A percentile compares a stretch with the other conserved stretches of the same genome.
Evolutionary conservation across 2,888 invertebrate genomes (phyloP).

Genomic region (Napeogenes sylphis): DNA sequence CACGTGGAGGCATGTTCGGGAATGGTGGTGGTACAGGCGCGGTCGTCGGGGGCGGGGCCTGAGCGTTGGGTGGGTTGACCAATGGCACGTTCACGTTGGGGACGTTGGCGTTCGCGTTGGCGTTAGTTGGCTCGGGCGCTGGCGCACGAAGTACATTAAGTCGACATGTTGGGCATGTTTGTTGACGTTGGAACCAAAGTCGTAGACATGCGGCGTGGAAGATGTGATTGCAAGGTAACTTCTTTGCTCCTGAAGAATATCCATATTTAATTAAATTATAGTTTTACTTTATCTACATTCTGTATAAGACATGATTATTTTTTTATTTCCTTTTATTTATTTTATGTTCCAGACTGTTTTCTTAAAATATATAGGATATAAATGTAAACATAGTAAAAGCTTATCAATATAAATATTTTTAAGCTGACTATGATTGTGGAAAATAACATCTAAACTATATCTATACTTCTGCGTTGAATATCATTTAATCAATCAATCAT

Average conservation of each 20-base stretch:
- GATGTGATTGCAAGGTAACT: conserved; percentile 98
- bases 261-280: too few species aligned
- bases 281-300: too few species aligned
- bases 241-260: conserved; percentile 85
- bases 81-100: conserved; percentile 34
- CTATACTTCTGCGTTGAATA: too few species aligned
- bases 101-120: conserved; percentile 36
- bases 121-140: conserved; percentile 47
- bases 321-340: too few species aligned
- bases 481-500: too few species aligned
- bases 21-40: conserved; percentile 53
- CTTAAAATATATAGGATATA: too few species aligned
- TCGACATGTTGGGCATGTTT: conserved; percentile 99
- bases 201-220: conserved; percentile 98
- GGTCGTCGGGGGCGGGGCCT: conserved; percentile 37
- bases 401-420: too few species aligned
- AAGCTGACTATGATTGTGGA: too few species aligned
- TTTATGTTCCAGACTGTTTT: too few species aligned
- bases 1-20: conserved; percentile 62
- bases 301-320: too few species aligned
- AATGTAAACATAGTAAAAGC: too few species aligned
- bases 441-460: too few species aligned
- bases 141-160: conserved; percentile 85
- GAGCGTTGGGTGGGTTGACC: conserved; percentile 34
- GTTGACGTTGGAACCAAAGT: conserved; percentile 99